A percentile compares a stretch with the other conserved stretches of the same genome.
These are phyloP conservation scores for Bimastos eiseni DNA, from an alignment of 2,888 invertebrate species.

Conservation along the genomic window DNA sequence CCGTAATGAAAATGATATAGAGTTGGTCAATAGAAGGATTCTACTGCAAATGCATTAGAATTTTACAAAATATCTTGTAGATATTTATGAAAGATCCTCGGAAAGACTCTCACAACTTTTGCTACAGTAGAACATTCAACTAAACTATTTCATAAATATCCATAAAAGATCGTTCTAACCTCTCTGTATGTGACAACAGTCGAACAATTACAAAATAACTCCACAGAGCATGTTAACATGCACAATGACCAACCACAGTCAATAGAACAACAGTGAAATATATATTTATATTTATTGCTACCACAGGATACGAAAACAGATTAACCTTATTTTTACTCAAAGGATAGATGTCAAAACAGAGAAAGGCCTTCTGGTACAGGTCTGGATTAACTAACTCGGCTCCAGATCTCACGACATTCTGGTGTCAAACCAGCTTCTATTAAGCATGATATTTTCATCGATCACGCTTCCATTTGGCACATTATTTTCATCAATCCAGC, in stretches of 20 bases:
- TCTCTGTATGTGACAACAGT: no score
- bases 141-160: no score
- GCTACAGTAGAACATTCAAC: not conserved
- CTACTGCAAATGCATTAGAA: not conserved
- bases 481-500: no score
- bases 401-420: no score
- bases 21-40: not conserved
- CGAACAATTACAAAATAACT: no score
- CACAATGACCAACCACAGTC: not conserved
- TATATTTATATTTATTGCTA: not conserved
- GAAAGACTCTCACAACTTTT: no score
- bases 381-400: no score
- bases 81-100: not conserved
- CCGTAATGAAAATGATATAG: not conserved
- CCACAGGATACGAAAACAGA: not conserved
- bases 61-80: not conserved
- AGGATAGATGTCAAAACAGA: not conserved
- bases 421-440: no score
- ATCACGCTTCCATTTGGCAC: no score
- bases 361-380: no score
- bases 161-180: no score
- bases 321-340: not conserved
- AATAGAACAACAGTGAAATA: not conserved
- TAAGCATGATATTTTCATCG: no score
- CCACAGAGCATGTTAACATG: not conserved